A percentile compares a stretch with the other conserved stretches of the same genome.
Conservation (phyloP, 2,888 invertebrate genomes). For the Oscheius sp. region DNA sequence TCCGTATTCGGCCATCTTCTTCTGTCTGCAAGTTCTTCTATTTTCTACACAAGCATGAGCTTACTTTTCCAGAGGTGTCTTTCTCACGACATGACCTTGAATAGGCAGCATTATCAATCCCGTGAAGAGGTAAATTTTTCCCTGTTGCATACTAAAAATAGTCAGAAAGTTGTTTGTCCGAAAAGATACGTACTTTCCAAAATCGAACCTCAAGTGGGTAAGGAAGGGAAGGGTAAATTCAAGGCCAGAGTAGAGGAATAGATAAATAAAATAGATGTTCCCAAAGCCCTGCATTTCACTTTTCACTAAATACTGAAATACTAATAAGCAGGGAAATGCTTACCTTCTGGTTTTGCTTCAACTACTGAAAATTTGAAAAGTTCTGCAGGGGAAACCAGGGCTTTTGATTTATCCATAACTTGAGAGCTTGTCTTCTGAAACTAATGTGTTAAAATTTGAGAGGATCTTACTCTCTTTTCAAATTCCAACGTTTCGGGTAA, state of each 20-base stretch:
- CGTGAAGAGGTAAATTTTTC: constrained; percentile 94
- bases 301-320: constrained; percentile 43
- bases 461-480: constrained; percentile 16
- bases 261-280: constrained; percentile 83
- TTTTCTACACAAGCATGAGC: constrained; percentile 2
- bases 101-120: constrained; percentile 90
- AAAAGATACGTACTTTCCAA: constrained; percentile 77
- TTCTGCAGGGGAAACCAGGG: constrained; percentile 47
- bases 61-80: constrained; percentile 81
- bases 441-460: neutral
- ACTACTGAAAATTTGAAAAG: constrained; percentile 61
- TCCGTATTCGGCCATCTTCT: constrained; percentile 76
- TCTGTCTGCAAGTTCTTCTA: constrained; percentile 52
- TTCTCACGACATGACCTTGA: constrained; percentile 87
- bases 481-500: constrained; percentile 82
- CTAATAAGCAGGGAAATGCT: neutral
- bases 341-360: constrained; percentile 54
- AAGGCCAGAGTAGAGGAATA: constrained; percentile 93
- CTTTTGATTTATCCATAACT: constrained; percentile 38
- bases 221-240: constrained; percentile 97
- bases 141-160: constrained; percentile 88
- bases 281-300: constrained; percentile 69
- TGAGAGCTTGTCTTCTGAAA: constrained; percentile 25
- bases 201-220: constrained; percentile 90
- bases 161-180: neutral